Evolutionary conservation across 2,113 vertebrate species (phyloP).

Genomic region (Pionites leucogaster): DNA sequence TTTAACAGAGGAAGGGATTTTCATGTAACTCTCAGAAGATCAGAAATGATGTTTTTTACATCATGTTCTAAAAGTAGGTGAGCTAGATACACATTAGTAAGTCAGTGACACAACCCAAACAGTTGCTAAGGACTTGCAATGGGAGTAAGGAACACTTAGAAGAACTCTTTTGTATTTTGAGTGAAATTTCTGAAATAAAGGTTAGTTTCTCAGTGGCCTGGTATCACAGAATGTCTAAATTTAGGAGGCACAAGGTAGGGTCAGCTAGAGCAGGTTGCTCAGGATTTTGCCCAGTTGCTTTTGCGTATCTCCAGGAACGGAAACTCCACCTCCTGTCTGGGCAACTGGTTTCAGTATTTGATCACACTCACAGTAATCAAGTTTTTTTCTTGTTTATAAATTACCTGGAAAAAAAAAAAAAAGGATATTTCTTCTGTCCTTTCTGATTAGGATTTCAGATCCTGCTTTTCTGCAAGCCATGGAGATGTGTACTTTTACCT

Average conservation of each 20-base stretch:
- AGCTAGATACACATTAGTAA: background rate
- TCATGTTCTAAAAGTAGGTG: background rate
- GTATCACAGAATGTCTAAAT: background rate
- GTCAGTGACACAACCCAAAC: background rate
- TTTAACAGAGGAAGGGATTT: background rate
- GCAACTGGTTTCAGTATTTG: background rate
- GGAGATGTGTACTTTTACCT: background rate
- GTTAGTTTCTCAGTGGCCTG: background rate
- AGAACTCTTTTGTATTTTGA: background rate
- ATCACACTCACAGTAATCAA: background rate
- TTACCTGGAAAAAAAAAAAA: background rate
- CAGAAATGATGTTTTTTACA: background rate
- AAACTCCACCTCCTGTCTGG: background rate
- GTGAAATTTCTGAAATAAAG: background rate
- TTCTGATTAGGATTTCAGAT: background rate
- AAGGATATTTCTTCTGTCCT: background rate
- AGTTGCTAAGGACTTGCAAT: background rate
- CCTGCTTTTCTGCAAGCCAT: background rate
- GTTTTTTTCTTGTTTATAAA: background rate
- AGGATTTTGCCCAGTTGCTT: background rate
- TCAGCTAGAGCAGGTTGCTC: background rate
- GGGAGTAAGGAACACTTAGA: background rate
- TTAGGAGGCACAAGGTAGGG: background rate
- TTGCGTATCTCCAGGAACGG: background rate
- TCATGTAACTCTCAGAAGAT: background rate